Percentiles rank a stretch among this genome's conserved stretches.
phyloP scores from a whole-genome alignment of 53 echinoderm and acorn worm species.

The Apostichopus leukothele region DNA sequence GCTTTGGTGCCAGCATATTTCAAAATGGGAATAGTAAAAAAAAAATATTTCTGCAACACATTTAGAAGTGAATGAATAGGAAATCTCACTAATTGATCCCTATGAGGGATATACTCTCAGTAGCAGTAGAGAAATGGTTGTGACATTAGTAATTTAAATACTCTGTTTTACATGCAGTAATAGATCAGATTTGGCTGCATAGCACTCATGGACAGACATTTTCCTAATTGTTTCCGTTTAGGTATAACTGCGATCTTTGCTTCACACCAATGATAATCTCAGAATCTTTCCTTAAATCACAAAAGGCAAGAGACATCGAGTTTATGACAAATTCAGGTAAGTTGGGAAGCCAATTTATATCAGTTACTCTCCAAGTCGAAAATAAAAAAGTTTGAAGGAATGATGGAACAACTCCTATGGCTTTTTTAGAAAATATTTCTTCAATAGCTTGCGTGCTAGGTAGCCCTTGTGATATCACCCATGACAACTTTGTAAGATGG shows the following conservation, averaged over 20 bases:
- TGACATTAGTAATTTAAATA: not conserved
- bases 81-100: too few species aligned
- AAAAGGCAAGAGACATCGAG: slow-evolving; percentile 93
- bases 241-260: slow-evolving; percentile 79
- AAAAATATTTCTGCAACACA: too few species aligned
- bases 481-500: too few species aligned
- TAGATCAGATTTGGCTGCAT: too few species aligned
- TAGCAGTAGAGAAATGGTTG: not conserved
- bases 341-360: not conserved
- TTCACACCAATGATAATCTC: slow-evolving; percentile 97
- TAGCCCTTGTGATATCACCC: too few species aligned
- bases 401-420: not conserved
- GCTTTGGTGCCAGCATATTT: too few species aligned
- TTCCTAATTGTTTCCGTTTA: slow-evolving; percentile 35
- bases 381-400: not conserved
- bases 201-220: too few species aligned
- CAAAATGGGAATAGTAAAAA: too few species aligned
- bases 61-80: too few species aligned
- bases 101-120: not conserved
- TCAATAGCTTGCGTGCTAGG: not conserved
- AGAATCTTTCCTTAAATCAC: slow-evolving; percentile 87
- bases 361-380: not conserved
- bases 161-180: too few species aligned
- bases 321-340: slow-evolving; percentile 84
- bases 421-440: not conserved